Percentiles rank a stretch among this genome's conserved stretches.
Conservation (phyloP, 1,140 invertebrate genomes). For the Trichonephila clavipes region DNA sequence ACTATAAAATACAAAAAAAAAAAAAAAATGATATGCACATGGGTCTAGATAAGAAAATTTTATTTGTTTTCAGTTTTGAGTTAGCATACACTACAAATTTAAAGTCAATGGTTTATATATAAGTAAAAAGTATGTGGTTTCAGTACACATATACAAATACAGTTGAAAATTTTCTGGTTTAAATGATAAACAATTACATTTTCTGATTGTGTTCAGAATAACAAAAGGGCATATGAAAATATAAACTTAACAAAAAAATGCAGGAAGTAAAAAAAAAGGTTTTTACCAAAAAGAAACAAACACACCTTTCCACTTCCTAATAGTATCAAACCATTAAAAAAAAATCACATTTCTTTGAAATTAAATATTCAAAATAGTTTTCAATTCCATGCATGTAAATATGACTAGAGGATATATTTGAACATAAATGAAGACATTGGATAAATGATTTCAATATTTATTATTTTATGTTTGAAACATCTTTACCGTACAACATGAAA, state of each 20-base stretch:
- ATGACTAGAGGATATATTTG: not conserved
- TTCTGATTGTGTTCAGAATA: not conserved
- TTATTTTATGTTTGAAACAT: too few relatives aligned
- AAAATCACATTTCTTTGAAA: not conserved
- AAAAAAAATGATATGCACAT: not conserved
- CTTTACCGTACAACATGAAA: too few relatives aligned
- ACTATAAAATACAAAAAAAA: not conserved
- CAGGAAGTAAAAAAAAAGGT: not conserved
- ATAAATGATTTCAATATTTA: too few relatives aligned
- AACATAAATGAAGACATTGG: too few relatives aligned
- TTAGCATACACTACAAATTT: slow-evolving; percentile 12
- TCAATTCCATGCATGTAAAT: not conserved
- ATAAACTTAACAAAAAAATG: not conserved
- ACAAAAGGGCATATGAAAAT: not conserved
- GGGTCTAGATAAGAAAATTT: slow-evolving; percentile 8
- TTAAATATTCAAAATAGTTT: not conserved
- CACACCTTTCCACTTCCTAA: too few relatives aligned
- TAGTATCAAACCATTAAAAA: not conserved
- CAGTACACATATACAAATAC: not conserved
- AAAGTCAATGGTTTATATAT: not conserved
- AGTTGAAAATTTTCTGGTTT: not conserved
- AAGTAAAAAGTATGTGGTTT: not conserved
- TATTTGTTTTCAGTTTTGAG: not conserved
- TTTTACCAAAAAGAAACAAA: too few relatives aligned
- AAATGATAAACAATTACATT: not conserved